Evolutionary conservation across 2,113 vertebrate genomes (phyloP), one percentile per base, ranked within the genome.

Genomic region (Otocyon megalotis): DNA sequence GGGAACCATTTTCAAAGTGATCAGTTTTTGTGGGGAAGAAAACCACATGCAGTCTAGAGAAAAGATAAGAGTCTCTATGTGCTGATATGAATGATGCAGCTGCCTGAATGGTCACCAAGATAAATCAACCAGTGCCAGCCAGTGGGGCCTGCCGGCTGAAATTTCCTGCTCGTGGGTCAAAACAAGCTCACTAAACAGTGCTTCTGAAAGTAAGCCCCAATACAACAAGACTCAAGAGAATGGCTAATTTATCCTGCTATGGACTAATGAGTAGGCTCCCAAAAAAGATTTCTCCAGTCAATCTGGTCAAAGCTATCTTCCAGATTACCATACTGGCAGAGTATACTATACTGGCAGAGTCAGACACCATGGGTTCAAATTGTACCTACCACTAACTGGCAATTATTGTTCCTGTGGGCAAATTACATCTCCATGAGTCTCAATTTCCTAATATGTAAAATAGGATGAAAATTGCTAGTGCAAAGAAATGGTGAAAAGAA

Each of bases 401-500:
- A 12, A 72, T 71, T 43, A 54, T 0, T 67, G 22, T n/a, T 94
- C 37, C 8, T 69, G 35, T 17, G 37, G n/a, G 35, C 43, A 92
- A 90, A 76, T 56, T n/a, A 72, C 7, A 77, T 22, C 26, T 91
- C 30, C 19, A 28, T 22, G 50, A 93, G 43, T 72, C 32, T 96
- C 65, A 72, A 58, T 88, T 92, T 81, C 76, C 93, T 90, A 84
- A 84, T 63, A 32, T 56, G 14, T 50, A 87, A 84, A 58, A 80
- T 7, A 90, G 60, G 17, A 72, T 37, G 19, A 71, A 60, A 72
- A 62, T 48, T 60, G 19, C 58, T 11, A 96, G 58, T 24, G 63
- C 37, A 92, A 74, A 81, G 8, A 79, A 82, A 35, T 28, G 32
- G 7, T 17, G 24, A 43, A 43, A 43, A 43, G 37, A 63, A 60